Evolutionary conservation across 2,113 vertebrate species (phyloP), one percentile per base, ranked within the genome.

Genomic region (Periophthalmus modestus): DNA sequence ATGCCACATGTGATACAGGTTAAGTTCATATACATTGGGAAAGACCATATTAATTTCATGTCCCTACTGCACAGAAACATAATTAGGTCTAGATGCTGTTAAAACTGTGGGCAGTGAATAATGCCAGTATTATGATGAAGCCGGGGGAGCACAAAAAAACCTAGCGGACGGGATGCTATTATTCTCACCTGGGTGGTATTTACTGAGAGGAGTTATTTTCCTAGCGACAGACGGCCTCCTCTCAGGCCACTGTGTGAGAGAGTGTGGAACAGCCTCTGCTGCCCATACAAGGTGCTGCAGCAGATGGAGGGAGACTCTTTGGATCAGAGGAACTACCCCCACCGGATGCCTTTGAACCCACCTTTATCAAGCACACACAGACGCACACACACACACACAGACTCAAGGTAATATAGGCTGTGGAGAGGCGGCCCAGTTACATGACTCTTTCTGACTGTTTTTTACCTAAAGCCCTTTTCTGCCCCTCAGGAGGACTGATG

Each of bases 241-340:
- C 74, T 62, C 58, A 66, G 66, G 68, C 68, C 65, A 62, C 13
- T 43, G 59, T 66, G 65, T 74, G 75, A 24, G 62, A 54, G 50
- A 72, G 66, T 73, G 61, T 77, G 54, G 48, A 68, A 81, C 59
- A 73, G 77, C 80, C 82, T 80, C 72, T 72, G 61, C 79, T 69
- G 73, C 79, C 73, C 24, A 19, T 65, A 83, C 70, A 84, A 87
- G 82, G 85, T 77, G 72, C 70, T 52, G 36, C 50, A 83, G 66
- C 87, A 88, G 88, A 91, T 91, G 83, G 86, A 86, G 77, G 75
- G 85, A 80, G 79, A 74, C 74, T 76, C 71, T 81, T 75, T 69
- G 71, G 78, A 87, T 87, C 73, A 82, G 74, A 86, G 82, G 84
- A 89, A 85, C 76, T 74, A 68, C 72, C 85, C 83, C 63, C 57